Conservation (phyloP, 2,797 vertebrate genomes). For the Poecilia gillii region DNA sequence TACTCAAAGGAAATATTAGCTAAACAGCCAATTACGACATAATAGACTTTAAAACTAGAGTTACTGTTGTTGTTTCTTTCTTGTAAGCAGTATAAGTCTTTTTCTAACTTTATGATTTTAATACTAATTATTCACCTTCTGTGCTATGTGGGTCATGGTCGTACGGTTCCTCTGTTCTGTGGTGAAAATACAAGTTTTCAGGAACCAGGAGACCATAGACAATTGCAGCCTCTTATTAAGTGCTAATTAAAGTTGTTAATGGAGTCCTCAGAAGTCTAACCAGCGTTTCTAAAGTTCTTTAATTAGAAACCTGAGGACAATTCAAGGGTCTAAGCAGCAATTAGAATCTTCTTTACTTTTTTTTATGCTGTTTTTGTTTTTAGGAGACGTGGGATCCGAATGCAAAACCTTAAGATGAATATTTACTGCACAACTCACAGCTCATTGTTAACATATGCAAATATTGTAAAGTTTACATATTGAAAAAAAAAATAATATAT, state of each 20-base stretch:
- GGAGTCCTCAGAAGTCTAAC: background rate
- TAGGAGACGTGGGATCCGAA: background rate
- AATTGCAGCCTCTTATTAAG: background rate
- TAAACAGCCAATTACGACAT: conserved; percentile 42
- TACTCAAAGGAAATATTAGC: conserved; percentile 28
- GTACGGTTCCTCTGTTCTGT: background rate
- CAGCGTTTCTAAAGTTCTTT: background rate
- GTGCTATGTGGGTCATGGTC: background rate
- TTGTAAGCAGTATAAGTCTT: background rate
- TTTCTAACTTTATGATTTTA: background rate
- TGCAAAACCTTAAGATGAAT: background rate
- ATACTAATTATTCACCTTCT: conserved; percentile 29
- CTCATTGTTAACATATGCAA: background rate
- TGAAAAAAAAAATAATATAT: too few species aligned
- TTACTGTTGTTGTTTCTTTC: background rate
- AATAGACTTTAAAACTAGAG: conserved; percentile 13
- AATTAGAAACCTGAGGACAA: background rate
- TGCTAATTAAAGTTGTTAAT: conserved; percentile 2
- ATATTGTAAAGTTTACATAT: background rate
- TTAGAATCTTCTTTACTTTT: background rate
- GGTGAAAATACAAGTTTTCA: conserved; percentile 8
- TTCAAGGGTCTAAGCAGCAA: background rate
- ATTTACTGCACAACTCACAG: background rate
- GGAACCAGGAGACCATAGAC: conserved; percentile 9
- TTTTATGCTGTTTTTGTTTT: background rate